Conservation (phyloP, 2,113 vertebrate species). For the Urocynchramus pylzowi region DNA sequence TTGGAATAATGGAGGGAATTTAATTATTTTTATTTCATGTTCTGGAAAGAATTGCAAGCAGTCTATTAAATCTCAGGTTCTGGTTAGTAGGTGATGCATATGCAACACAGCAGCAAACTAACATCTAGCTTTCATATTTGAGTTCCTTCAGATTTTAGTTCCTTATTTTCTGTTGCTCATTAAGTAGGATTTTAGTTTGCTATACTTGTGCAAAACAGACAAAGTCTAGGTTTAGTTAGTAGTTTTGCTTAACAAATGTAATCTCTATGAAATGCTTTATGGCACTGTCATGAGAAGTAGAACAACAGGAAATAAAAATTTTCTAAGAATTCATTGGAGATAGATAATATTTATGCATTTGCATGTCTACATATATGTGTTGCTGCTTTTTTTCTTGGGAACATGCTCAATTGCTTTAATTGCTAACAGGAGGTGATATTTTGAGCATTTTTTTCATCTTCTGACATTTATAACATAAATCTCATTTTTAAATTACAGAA, state of each 20-base stretch:
- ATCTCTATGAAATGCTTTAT: neutral
- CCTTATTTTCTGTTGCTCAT: neutral
- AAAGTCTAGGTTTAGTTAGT: neutral
- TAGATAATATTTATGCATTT: neutral
- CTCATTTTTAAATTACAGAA: neutral
- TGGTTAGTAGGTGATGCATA: neutral
- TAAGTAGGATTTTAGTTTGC: neutral
- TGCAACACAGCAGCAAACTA: neutral
- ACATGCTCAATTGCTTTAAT: neutral
- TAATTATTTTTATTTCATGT: neutral
- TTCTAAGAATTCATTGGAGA: neutral
- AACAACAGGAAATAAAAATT: neutral
- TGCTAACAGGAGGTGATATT: neutral
- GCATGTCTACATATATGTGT: neutral
- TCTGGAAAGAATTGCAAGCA: neutral
- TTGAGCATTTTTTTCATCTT: neutral
- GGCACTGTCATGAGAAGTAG: neutral
- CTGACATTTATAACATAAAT: neutral
- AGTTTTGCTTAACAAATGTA: neutral
- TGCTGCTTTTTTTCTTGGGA: neutral
- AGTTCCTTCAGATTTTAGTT: neutral
- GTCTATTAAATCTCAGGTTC: neutral
- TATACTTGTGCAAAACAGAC: neutral
- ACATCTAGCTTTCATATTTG: neutral
- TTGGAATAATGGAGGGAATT: neutral